phyloP scores from a whole-genome alignment of 2,797 vertebrate genomes.

The Esox lucius region DNA sequence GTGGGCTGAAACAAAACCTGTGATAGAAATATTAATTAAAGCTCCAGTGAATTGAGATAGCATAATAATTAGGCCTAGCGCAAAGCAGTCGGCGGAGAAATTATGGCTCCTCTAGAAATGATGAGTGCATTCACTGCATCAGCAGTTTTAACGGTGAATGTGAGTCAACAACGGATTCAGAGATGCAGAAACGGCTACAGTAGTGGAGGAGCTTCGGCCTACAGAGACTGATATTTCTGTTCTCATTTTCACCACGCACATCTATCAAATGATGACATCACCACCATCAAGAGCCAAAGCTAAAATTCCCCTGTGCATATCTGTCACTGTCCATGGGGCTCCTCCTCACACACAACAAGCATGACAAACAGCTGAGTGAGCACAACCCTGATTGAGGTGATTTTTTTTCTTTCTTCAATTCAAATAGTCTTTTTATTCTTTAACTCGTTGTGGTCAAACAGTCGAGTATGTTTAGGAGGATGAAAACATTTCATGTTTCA shows the following conservation, averaged over 20 bases:
- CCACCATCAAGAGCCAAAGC: conserved; percentile 12
- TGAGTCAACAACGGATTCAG: conserved; percentile 39
- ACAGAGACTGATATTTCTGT: conserved; percentile 3
- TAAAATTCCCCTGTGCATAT: conserved; percentile 8
- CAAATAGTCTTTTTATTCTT: neutral
- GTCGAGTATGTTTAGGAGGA: neutral
- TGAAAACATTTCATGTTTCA: no score
- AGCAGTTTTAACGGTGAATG: conserved; percentile 45
- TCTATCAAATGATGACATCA: conserved; percentile 33
- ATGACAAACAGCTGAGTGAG: conserved; percentile 32
- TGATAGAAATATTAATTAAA: conserved; percentile 43
- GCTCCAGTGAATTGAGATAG: conserved; percentile 38
- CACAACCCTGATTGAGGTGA: conserved; percentile 23
- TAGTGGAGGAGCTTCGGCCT: conserved; percentile 4
- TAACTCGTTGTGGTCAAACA: conserved; percentile 1
- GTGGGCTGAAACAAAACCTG: conserved; percentile 31
- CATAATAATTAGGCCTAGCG: conserved; percentile 46
- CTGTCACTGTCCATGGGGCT: neutral
- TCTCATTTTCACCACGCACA: conserved; percentile 28
- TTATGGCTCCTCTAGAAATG: conserved; percentile 36
- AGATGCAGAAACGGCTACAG: neutral
- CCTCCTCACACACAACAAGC: conserved; percentile 8
- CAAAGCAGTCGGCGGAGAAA: conserved; percentile 15
- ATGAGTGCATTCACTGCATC: conserved; percentile 45
- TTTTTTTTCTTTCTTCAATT: conserved; percentile 7